These are phyloP conservation scores for Engraulis encrasicolus DNA, from an alignment of 2,113 vertebrate genomes.

Conservation along the genomic window DNA sequence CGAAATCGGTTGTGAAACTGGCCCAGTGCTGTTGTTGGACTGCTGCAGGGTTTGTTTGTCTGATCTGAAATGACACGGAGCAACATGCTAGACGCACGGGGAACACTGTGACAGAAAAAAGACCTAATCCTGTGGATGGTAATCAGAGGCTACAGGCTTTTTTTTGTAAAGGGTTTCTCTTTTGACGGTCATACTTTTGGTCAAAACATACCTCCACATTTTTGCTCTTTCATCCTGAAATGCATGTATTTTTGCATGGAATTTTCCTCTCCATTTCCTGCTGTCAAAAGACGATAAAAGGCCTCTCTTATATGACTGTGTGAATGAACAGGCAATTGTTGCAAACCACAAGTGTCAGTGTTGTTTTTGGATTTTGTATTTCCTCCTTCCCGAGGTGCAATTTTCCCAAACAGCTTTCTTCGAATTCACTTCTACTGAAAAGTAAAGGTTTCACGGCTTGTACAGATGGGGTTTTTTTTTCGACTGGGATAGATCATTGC, in stretches of 20 bases:
- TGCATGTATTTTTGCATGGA: neutral
- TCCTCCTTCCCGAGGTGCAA: neutral
- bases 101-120: neutral
- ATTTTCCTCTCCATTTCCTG: neutral
- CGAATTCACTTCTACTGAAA: neutral
- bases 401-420: neutral
- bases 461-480: neutral
- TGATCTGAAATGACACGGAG: neutral
- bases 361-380: neutral
- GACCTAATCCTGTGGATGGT: neutral
- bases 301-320: neutral
- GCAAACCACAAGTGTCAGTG: neutral
- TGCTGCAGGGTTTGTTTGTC: slow-evolving; percentile 6
- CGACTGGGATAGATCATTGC: neutral
- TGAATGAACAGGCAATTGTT: neutral
- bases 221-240: neutral
- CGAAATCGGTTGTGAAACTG: slow-evolving; percentile 20
- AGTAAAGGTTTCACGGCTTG: neutral
- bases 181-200: neutral
- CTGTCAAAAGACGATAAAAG: neutral
- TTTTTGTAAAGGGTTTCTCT: neutral
- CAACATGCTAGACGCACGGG: neutral
- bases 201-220: neutral
- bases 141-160: neutral
- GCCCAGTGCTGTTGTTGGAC: slow-evolving; percentile 5